Evolutionary conservation across 2,888 invertebrate genomes (phyloP).

Genomic region (Zeuzera pyrina): DNA sequence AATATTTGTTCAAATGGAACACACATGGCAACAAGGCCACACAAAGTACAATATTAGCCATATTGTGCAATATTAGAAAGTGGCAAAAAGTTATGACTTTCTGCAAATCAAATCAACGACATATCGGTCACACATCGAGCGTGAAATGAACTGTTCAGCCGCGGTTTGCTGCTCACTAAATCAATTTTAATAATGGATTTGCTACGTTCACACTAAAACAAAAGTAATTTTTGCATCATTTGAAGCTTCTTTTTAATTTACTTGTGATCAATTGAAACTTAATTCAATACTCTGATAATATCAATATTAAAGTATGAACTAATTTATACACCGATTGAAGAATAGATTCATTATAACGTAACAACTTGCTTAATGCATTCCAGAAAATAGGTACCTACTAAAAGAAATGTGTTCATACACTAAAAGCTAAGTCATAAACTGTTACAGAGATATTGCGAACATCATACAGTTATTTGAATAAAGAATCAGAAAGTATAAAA

Average conservation of each 20-base stretch:
- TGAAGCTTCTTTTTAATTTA: too few relatives aligned
- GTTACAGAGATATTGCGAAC: conserved; percentile 52
- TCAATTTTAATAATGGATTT: conserved; percentile 35
- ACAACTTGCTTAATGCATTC: too few relatives aligned
- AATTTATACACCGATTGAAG: not conserved
- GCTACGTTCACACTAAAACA: too few relatives aligned
- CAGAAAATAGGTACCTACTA: not conserved
- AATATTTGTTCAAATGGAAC: conserved; percentile 53
- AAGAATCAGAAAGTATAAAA: conserved; percentile 63
- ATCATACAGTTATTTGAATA: conserved; percentile 53
- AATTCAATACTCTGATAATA: too few relatives aligned
- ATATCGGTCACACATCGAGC: conserved; percentile 45
- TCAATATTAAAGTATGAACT: not conserved
- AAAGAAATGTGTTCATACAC: conserved; percentile 32
- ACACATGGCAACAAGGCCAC: conserved; percentile 57
- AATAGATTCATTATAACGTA: too few relatives aligned
- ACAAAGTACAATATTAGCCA: conserved; percentile 46
- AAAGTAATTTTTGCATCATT: too few relatives aligned
- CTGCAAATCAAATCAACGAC: conserved; percentile 48
- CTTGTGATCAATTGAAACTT: too few relatives aligned
- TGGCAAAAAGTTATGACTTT: conserved; percentile 37
- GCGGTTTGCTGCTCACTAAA: conserved; percentile 31
- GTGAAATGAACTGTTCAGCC: conserved; percentile 52
- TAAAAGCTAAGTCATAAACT: conserved; percentile 47
- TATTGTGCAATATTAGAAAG: conserved; percentile 52